Evolutionary conservation across 2,797 vertebrate genomes (phyloP), one percentile per base, ranked within the genome.

Genomic region (Lacerta agilis): DNA sequence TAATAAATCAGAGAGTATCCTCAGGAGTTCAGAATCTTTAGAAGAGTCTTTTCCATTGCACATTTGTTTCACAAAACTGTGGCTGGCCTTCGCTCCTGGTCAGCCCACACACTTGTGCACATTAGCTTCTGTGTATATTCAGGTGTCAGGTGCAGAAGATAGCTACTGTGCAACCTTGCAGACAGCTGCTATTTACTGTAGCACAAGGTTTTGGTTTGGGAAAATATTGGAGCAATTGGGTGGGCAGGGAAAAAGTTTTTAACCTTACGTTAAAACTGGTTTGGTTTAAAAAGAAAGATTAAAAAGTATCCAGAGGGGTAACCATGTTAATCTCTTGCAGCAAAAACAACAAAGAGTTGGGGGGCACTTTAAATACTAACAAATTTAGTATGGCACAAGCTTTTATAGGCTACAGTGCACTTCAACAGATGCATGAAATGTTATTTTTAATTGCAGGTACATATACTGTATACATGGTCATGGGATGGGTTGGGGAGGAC

Each of bases 71-170:
- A 75, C 13, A 36, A 76, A 27, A 29, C 55, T 7, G 11, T 82
- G 58, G 13, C 33, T 49, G 72, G 29, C 15, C 25, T 67, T 71
- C 10, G 36, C 18, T 29, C 82, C 33, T 27, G 20, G 61, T 8
- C n/a, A 78, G n/a, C 72, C n/a, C 23, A 72, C n/a, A 71, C 1
- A 20, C 43, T n/a, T 36, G 43, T 33, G 10, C 27, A 61, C 38
- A 33, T 61, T 67, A 41, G 58, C 43, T 77, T 83, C 77, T 29
- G 66, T 72, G 41, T 25, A 5, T 78, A 20, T 49, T 61, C 87
- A 83, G 87, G 20, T 83, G 81, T 73, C 79, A 83, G 73, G 86
- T 83, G 38, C 41, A 36, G 79, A 55, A 27, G 61, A 73, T 38
- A 43, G 43, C 61, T 88, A 82, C 73, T 5, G 43, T 66, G 41